Evolutionary conservation across 2,888 invertebrate species (phyloP).

Genomic region (Empis livida): DNA sequence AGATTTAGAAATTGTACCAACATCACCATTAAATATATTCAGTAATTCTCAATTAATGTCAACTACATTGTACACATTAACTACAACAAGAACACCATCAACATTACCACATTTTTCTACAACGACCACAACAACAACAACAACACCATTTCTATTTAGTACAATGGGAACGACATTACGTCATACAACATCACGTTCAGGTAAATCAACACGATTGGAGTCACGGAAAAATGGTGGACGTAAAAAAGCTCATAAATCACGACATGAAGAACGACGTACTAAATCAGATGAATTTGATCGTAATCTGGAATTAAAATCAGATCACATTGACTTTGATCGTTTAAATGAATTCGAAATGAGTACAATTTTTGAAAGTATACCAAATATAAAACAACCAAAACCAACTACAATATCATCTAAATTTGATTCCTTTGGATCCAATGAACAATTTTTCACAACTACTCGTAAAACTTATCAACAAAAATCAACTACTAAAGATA

Average conservation of each 20-base stretch:
- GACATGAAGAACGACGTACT: conserved; percentile 5
- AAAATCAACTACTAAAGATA: conserved; percentile 24
- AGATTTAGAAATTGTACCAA: conserved; percentile 10
- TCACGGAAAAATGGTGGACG: conserved; percentile 2
- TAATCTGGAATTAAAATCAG: conserved; percentile 14
- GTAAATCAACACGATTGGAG: neutral
- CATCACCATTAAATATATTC: conserved; percentile 2
- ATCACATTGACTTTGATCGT: conserved; percentile 18
- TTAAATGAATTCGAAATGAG: conserved; percentile 15
- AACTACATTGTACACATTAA: conserved; percentile 7
- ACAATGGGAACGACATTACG: neutral
- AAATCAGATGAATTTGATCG: conserved; percentile 13
- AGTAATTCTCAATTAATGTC: conserved; percentile 4
- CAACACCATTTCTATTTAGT: neutral
- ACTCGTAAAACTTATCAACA: neutral
- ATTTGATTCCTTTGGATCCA: conserved; percentile 7
- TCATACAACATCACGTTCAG: neutral
- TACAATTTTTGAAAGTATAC: conserved; percentile 9
- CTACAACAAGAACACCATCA: conserved; percentile 4
- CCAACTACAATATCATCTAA: conserved; percentile 5
- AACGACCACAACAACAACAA: conserved; percentile 3
- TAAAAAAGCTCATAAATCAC: conserved; percentile 5
- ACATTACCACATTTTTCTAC: conserved; percentile 8
- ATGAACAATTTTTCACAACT: neutral
- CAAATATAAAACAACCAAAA: conserved; percentile 1